Percentiles rank a stretch among this genome's conserved stretches.
These are phyloP conservation scores for Melitaea cinxia DNA, from an alignment of 1,140 invertebrate species.

Conservation along the genomic window DNA sequence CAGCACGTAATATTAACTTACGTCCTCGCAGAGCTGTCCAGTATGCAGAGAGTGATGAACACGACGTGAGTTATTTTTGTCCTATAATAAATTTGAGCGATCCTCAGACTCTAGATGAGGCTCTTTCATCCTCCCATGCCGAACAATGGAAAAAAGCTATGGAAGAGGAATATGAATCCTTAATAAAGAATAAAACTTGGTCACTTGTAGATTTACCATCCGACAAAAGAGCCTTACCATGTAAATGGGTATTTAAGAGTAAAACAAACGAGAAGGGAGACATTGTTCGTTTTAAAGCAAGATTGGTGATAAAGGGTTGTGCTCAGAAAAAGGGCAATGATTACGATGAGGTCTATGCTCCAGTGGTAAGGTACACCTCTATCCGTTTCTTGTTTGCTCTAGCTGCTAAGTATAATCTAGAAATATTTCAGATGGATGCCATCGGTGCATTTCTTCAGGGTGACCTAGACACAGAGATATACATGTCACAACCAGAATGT, in stretches of 20 bases:
- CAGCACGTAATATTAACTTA: neutral
- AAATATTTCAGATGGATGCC: slow-evolving; percentile 56
- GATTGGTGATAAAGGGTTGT: too few species aligned
- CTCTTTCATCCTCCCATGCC: slow-evolving; percentile 24
- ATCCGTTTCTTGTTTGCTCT: neutral
- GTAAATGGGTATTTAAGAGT: slow-evolving; percentile 44
- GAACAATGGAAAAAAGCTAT: slow-evolving; percentile 35
- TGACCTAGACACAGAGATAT: slow-evolving; percentile 65
- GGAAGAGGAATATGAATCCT: slow-evolving; percentile 35
- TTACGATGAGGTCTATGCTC: slow-evolving; percentile 3
- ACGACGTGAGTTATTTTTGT: slow-evolving; percentile 38
- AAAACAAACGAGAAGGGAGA: slow-evolving; percentile 37
- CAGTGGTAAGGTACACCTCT: neutral
- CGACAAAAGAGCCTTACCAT: slow-evolving; percentile 29
- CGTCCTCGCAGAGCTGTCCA: neutral
- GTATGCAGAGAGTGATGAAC: slow-evolving; percentile 9
- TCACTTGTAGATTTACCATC: slow-evolving; percentile 13
- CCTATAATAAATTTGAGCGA: slow-evolving; percentile 28
- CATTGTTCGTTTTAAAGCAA: slow-evolving; percentile 18
- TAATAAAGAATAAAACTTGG: slow-evolving; percentile 40
- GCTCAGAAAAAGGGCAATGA: too few species aligned
- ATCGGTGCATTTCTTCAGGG: slow-evolving; percentile 55
- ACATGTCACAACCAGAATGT: slow-evolving; percentile 53
- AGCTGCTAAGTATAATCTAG: neutral
- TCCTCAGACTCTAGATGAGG: slow-evolving; percentile 19